phyloP scores from a whole-genome alignment of 2,113 vertebrate genomes.

The Dascyllus trimaculatus region DNA sequence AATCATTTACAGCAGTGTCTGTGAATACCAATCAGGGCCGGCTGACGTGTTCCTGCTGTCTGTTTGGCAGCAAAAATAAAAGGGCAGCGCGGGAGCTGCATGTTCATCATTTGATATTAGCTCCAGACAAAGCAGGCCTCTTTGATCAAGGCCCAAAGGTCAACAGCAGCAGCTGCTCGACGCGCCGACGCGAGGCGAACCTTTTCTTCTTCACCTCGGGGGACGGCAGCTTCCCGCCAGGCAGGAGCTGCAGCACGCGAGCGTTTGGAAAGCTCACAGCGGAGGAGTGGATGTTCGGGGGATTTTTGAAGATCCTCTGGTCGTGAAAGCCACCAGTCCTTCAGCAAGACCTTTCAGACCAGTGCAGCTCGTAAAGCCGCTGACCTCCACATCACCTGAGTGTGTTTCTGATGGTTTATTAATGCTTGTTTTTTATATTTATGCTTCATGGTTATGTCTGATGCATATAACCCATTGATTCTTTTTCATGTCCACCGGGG shows the following conservation, averaged over 20 bases:
- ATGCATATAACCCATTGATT: background rate
- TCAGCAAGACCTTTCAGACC: too few relatives aligned
- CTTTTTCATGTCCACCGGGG: background rate
- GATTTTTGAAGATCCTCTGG: background rate
- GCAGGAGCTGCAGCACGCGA: conserved; percentile 4
- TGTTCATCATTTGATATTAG: conserved; percentile 79
- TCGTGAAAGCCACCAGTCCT: background rate
- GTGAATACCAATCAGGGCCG: conserved; percentile 71
- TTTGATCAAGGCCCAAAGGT: conserved; percentile 83
- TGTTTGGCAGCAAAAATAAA: conserved; percentile 72
- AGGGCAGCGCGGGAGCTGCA: conserved; percentile 65
- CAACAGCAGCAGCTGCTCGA: conserved; percentile 75
- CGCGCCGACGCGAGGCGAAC: conserved; percentile 27
- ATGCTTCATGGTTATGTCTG: background rate
- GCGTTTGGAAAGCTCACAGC: conserved; percentile 23
- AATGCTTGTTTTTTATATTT: background rate
- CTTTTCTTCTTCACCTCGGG: conserved; percentile 54
- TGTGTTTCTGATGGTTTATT: background rate
- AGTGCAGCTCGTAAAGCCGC: background rate
- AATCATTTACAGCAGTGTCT: conserved; percentile 63
- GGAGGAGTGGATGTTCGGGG: conserved; percentile 9
- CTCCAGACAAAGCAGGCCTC: conserved; percentile 68
- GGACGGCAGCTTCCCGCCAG: conserved; percentile 27
- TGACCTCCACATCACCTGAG: background rate
- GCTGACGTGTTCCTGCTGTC: conserved; percentile 63